Percentiles rank a stretch among this genome's conserved stretches.
phyloP scores from a whole-genome alignment of 1,140 invertebrate genomes.

The Camponotus floridanus region DNA sequence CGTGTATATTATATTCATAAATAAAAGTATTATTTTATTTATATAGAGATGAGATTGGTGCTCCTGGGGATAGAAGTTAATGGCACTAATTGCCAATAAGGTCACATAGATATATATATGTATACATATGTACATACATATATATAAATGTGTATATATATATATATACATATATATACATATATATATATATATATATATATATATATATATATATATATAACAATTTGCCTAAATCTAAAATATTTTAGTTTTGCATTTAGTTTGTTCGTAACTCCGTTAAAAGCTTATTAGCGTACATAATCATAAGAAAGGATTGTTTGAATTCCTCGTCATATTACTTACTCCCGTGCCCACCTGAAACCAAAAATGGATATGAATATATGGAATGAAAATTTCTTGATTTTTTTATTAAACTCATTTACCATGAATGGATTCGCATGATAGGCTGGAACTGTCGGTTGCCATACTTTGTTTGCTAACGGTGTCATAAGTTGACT shows the following conservation, averaged over 20 bases:
- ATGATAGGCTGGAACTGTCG: constrained; percentile 82
- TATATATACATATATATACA: too few relatives aligned
- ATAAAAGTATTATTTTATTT: constrained; percentile 80
- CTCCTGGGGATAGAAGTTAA: constrained; percentile 82
- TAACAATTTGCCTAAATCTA: constrained; percentile 79
- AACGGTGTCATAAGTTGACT: constrained; percentile 84
- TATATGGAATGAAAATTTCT: neutral
- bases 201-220: too few relatives aligned
- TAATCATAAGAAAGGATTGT: constrained; percentile 86
- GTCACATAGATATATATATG: constrained; percentile 76
- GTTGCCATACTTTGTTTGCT: constrained; percentile 84
- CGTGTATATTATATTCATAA: constrained; percentile 84
- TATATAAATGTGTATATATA: too few relatives aligned
- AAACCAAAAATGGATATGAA: constrained; percentile 42
- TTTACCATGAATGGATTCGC: constrained; percentile 85
- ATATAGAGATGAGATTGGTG: constrained; percentile 82
- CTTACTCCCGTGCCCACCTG: constrained; percentile 84
- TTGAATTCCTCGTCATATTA: constrained; percentile 84
- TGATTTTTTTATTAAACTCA: constrained; percentile 29
- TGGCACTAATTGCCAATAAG: constrained; percentile 84
- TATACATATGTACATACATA: too few relatives aligned
- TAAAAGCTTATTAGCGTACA: constrained; percentile 66
- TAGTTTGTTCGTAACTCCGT: constrained; percentile 79
- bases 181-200: too few relatives aligned
- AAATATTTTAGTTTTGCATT: constrained; percentile 77